These are phyloP conservation scores for Rapana venosa DNA, from an alignment of 2,888 invertebrate genomes.

Conservation along the genomic window DNA sequence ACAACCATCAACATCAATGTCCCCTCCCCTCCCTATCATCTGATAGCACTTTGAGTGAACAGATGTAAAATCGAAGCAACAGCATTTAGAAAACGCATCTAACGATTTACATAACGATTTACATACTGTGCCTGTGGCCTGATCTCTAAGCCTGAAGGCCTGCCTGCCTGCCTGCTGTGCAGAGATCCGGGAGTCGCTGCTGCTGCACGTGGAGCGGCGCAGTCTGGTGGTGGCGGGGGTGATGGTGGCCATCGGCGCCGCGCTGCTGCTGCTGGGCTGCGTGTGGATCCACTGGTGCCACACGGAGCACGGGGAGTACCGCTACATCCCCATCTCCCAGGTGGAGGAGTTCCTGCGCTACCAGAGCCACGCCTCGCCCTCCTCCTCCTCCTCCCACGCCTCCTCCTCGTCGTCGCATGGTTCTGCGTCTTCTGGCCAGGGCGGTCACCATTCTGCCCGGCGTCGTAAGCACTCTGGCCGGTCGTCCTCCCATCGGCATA, in stretches of 20 bases:
- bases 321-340: constrained; percentile 28
- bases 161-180: neutral
- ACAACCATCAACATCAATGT: too few species aligned
- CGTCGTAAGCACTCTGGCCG: neutral
- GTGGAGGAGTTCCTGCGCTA: constrained; percentile 30
- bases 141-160: too few species aligned
- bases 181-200: constrained; percentile 47
- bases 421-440: neutral
- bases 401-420: neutral
- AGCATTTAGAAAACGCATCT: too few species aligned
- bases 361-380: neutral
- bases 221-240: constrained; percentile 49
- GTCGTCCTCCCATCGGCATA: neutral
- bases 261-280: constrained; percentile 45
- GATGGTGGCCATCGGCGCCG: constrained; percentile 45
- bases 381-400: neutral
- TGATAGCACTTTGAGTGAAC: too few species aligned
- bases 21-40: too few species aligned
- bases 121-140: too few species aligned
- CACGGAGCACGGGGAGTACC: constrained; percentile 34
- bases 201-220: constrained; percentile 47
- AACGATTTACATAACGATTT: too few species aligned
- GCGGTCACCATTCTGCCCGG: neutral
- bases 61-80: too few species aligned
- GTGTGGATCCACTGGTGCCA: constrained; percentile 51